These are phyloP conservation scores for Nebria ingens DNA, from an alignment of 1,140 invertebrate genomes.

Conservation along the genomic window DNA sequence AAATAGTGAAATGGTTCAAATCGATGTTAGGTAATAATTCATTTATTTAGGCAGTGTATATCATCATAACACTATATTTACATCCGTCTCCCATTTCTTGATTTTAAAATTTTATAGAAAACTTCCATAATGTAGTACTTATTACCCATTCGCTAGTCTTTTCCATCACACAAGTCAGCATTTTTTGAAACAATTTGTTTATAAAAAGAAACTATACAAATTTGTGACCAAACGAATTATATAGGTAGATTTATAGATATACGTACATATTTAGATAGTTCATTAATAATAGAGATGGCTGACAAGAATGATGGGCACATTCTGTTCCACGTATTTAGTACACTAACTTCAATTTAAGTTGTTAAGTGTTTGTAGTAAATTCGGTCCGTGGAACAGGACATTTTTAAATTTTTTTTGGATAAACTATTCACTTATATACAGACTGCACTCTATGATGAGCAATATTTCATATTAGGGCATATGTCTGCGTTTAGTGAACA, in stretches of 20 bases:
- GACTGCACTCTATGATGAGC: not conserved
- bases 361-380: not conserved
- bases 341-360: too few species aligned
- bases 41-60: conserved; percentile 35
- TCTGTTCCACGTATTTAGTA: not conserved
- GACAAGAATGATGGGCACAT: not conserved
- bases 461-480: not conserved
- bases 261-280: not conserved
- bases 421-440: conserved; percentile 2
- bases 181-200: not conserved
- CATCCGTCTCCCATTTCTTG: conserved; percentile 28
- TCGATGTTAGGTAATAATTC: conserved; percentile 29
- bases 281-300: not conserved
- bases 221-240: too few species aligned
- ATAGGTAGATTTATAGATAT: too few species aligned
- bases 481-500: not conserved
- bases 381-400: not conserved
- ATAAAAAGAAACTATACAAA: too few species aligned
- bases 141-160: not conserved
- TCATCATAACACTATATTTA: conserved; percentile 35
- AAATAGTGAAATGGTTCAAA: not conserved
- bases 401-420: not conserved
- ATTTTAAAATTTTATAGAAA: conserved; percentile 23
- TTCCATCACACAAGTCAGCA: not conserved
- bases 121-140: conserved; percentile 2